Base-by-base conservation (phyloP, 2,113 vertebrate species). In the Toxotes jaculatrix region DNA sequence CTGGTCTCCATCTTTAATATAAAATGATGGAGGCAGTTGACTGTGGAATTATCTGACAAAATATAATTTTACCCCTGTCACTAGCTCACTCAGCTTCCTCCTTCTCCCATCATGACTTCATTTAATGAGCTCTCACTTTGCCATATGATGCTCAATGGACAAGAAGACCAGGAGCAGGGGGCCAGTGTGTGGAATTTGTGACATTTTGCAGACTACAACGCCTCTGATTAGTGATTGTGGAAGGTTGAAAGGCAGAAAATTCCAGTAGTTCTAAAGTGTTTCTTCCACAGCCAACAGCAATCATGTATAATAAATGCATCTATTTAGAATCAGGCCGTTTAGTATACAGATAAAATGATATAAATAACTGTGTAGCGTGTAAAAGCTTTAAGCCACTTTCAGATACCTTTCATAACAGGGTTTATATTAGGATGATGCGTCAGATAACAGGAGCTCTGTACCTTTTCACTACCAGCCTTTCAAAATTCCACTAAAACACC, bases 51-150 rank as follows among this genome's bases (percentile, higher is more conserved):
- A 71, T 82, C 63, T 82, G 76, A 69, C 60, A 84, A 79, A 86
- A 72, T 42, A 63, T 68, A 36, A 83, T 85, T 86, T 77, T 75
- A 60, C 57, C 56, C 64, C 55, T 40, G 56, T 85, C 59, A 68
- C 60, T 23, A 45, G 71, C 79, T 79, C 60, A 45, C 51, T 78
- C 66, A 69, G 63, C 74, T 67, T 69, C 34, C 40, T 64, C 40
- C 51, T 62, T 71, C 70, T 83, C 59, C 62, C 79, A 85, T 87
- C 81, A 79, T 74, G 79, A 56, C 67, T 85, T 77, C 47, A 51
- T 86, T 88, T 90, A 90, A 88, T 90, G 83, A 90, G 85, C 77
- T 81, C 83, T 89, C 83, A 34, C 42, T 83, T 66, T 68, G 51
- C 63, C 55, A 74, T 13, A 84, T 32, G 47, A 74, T 53, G 72